Conservation (phyloP, 2,888 invertebrate genomes). For the Formica aserva region DNA sequence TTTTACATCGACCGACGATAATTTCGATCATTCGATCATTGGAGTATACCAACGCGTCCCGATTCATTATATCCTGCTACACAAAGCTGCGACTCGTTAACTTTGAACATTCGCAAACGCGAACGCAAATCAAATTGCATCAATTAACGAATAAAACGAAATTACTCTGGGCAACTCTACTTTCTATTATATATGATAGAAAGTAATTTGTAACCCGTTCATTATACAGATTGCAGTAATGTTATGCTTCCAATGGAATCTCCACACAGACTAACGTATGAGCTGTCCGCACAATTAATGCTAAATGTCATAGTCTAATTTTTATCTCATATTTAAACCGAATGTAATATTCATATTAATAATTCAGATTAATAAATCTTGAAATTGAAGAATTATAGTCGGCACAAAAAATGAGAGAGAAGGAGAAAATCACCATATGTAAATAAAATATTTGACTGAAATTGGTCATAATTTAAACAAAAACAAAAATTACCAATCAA, state of each 20-base stretch:
- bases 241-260: conserved; percentile 21
- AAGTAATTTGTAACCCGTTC: conserved; percentile 32
- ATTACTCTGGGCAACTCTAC: conserved; percentile 17
- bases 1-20: conserved; percentile 32
- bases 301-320: conserved; percentile 34
- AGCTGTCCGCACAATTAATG: conserved; percentile 29
- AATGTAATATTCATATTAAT: conserved; percentile 1
- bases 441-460: neutral
- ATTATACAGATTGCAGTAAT: conserved; percentile 40
- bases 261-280: neutral
- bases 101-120: conserved; percentile 29
- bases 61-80: conserved; percentile 35
- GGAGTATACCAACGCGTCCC: neutral
- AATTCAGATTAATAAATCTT: conserved; percentile 26
- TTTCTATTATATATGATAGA: conserved; percentile 18
- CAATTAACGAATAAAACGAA: conserved; percentile 33
- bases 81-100: conserved; percentile 45
- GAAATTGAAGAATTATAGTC: conserved; percentile 8
- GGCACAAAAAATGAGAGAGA: neutral
- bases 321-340: conserved; percentile 25
- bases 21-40: conserved; percentile 36
- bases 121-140: conserved; percentile 45
- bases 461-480: neutral
- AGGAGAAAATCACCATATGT: neutral
- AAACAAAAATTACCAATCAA: conserved; percentile 34